Conservation (phyloP, 2,797 vertebrate genomes). For the Heliangelus exortis region DNA sequence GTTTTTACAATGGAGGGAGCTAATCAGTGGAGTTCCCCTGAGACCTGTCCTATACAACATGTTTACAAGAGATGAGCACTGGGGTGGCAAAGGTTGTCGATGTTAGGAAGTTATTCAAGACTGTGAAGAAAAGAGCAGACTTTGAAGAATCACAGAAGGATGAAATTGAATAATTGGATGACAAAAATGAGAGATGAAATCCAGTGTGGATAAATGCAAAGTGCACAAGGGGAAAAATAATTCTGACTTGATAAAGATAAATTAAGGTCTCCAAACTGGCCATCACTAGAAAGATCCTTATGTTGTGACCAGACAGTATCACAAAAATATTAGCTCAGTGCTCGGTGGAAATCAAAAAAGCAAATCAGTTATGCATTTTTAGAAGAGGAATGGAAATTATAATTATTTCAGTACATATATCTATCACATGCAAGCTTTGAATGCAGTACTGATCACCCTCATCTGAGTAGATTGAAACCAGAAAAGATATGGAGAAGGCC, state of each 20-base stretch:
- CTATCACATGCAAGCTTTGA: neutral
- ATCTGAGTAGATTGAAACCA: neutral
- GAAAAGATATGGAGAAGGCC: neutral
- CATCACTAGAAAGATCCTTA: neutral
- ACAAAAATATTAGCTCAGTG: neutral
- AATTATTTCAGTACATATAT: conserved; percentile 1
- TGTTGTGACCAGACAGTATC: neutral
- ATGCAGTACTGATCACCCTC: neutral
- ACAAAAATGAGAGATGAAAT: neutral
- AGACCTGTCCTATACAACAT: neutral
- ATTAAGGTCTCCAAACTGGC: neutral
- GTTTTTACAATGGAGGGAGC: neutral
- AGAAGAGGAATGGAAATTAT: neutral
- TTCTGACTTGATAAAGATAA: neutral
- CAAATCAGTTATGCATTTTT: neutral
- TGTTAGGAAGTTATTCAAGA: neutral
- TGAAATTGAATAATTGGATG: neutral
- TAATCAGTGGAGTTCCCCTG: neutral
- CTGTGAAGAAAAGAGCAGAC: neutral
- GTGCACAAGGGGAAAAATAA: neutral
- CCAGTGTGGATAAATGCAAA: conserved; percentile 7
- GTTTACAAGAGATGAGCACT: conserved; percentile 12
- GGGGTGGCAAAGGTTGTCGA: neutral
- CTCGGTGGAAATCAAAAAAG: neutral
- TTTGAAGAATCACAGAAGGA: neutral